A percentile compares a stretch with the other conserved stretches of the same genome.
These are phyloP conservation scores for Apotomis turbidana DNA, from an alignment of 2,888 invertebrate species.

Conservation along the genomic window DNA sequence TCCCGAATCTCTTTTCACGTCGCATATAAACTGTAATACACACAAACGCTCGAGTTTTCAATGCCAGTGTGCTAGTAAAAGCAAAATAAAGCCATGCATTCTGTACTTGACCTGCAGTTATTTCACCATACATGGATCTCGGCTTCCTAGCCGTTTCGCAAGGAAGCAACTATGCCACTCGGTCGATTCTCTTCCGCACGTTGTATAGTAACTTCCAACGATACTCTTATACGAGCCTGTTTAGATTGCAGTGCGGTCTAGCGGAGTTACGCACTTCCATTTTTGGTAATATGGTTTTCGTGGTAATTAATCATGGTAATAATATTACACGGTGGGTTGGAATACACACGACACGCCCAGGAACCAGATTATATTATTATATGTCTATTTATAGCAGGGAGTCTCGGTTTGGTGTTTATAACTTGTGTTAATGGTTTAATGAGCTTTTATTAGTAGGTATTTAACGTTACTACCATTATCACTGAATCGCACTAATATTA, in stretches of 20 bases:
- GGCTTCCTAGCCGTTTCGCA: constrained; percentile 64
- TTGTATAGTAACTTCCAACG: constrained; percentile 43
- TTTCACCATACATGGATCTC: constrained; percentile 58
- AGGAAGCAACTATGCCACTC: constrained; percentile 59
- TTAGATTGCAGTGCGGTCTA: constrained; percentile 34
- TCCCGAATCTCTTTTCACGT: too few relatives aligned
- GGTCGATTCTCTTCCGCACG: constrained; percentile 47
- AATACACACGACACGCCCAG: too few relatives aligned
- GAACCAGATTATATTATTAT: too few relatives aligned
- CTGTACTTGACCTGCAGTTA: constrained; percentile 53
- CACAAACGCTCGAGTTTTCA: neutral
- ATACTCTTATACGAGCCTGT: constrained; percentile 40
- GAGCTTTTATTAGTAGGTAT: too few relatives aligned
- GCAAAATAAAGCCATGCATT: constrained; percentile 28
- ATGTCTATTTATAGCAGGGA: too few relatives aligned
- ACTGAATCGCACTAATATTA: too few relatives aligned
- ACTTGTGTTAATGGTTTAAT: too few relatives aligned
- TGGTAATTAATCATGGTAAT: constrained; percentile 43
- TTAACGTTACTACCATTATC: too few relatives aligned
- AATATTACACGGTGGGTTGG: too few relatives aligned
- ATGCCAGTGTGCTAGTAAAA: constrained; percentile 3
- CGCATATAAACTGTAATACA: neutral
- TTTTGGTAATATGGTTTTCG: constrained; percentile 64
- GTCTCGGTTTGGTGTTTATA: too few relatives aligned
- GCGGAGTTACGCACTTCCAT: constrained; percentile 49